phyloP scores from a whole-genome alignment of 64 coral and sea anemone genomes.

The Dendrophyllia cribrosa region DNA sequence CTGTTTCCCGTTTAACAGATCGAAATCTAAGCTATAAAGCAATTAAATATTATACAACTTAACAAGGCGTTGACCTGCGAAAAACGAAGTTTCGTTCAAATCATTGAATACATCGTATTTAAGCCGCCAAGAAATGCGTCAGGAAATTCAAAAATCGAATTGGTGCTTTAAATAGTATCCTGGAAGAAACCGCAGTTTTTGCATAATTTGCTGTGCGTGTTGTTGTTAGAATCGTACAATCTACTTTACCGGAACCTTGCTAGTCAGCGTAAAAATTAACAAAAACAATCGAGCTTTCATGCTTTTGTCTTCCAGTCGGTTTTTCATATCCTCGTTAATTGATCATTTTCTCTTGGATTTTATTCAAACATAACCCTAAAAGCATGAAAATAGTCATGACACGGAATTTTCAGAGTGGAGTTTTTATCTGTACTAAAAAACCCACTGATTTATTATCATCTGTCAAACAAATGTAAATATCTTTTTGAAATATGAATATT shows the following conservation, averaged over 20 bases:
- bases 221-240: neutral
- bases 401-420: neutral
- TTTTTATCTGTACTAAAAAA: neutral
- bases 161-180: no score
- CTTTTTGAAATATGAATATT: neutral
- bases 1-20: no score
- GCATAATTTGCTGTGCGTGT: neutral
- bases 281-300: neutral
- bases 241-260: neutral
- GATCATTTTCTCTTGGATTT: neutral
- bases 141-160: no score
- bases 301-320: neutral
- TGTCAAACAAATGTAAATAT: slow-evolving; percentile 43
- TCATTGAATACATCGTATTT: no score
- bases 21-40: no score
- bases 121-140: no score
- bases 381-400: no score
- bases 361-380: neutral
- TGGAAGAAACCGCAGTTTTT: neutral
- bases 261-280: neutral
- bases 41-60: no score
- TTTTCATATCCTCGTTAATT: neutral
- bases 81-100: no score
- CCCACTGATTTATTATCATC: neutral
- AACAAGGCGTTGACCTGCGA: no score